Conservation (phyloP, 1,140 invertebrate genomes). For the Atopsyche davidsoni region DNA sequence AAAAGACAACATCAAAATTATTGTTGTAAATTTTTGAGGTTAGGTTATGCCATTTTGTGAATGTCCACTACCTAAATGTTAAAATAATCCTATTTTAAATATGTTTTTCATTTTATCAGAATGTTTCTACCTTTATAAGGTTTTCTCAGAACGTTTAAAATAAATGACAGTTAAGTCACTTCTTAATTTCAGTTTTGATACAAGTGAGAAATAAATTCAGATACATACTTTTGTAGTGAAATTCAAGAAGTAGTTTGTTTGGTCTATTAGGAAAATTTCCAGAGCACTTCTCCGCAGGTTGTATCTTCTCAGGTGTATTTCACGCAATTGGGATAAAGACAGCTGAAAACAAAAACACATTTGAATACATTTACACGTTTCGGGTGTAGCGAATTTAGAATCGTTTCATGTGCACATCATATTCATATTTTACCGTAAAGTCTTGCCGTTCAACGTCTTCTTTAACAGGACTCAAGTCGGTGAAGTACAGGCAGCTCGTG, state of each 20-base stretch:
- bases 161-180: no score
- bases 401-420: no score
- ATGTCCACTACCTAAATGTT: no score
- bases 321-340: slow-evolving; percentile 51
- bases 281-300: slow-evolving; percentile 59
- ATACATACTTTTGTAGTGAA: slow-evolving; percentile 58
- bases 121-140: no score
- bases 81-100: no score
- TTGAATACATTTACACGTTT: no score
- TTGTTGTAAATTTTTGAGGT: no score
- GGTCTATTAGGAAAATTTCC: slow-evolving; percentile 61
- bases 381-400: no score
- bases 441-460: slow-evolving; percentile 52
- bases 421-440: slow-evolving; percentile 36
- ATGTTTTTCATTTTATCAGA: no score
- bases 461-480: slow-evolving; percentile 52
- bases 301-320: slow-evolving; percentile 60
- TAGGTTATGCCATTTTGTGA: no score
- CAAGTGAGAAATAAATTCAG: background rate
- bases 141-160: no score
- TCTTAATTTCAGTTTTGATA: no score
- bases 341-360: slow-evolving; percentile 36
- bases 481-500: slow-evolving; percentile 57
- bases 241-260: slow-evolving; percentile 64
- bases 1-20: slow-evolving; percentile 18